These are phyloP conservation scores for Watsonalla binaria DNA, from an alignment of 2,888 invertebrate species.

Conservation along the genomic window DNA sequence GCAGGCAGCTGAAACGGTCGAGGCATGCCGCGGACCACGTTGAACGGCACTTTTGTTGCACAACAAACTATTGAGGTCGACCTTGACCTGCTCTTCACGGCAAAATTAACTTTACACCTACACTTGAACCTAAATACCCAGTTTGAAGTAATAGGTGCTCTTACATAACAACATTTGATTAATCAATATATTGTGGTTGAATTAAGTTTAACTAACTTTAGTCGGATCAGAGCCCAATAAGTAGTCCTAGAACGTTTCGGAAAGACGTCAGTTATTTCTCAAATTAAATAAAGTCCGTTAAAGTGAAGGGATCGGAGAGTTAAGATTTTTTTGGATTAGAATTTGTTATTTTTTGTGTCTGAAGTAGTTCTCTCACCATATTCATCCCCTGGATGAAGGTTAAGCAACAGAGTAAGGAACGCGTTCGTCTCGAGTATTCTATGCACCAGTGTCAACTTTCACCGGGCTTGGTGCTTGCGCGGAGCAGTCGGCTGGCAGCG, in stretches of 20 bases:
- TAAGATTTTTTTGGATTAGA: no score
- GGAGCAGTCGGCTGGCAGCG: conserved; percentile 21
- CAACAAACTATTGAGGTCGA: conserved; percentile 53
- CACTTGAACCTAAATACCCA: conserved; percentile 44
- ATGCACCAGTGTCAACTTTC: conserved; percentile 63
- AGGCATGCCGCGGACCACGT: conserved; percentile 32
- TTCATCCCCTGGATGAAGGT: background rate
- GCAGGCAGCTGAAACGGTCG: conserved; percentile 24
- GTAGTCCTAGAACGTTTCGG: no score
- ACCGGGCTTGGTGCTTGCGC: conserved; percentile 49
- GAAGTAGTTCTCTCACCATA: no score
- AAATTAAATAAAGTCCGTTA: no score
- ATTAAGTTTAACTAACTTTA: no score
- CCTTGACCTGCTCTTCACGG: conserved; percentile 70
- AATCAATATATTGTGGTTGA: background rate
- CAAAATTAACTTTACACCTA: conserved; percentile 54
- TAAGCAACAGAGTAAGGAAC: conserved; percentile 17
- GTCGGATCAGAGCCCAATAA: no score
- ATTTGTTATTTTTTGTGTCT: no score
- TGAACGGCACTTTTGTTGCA: conserved; percentile 48
- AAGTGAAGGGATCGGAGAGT: no score
- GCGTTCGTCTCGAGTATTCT: conserved; percentile 49
- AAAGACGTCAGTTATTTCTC: no score
- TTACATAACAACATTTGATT: conserved; percentile 15
- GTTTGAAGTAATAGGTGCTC: conserved; percentile 19